A percentile compares a stretch with the other conserved stretches of the same genome.
Evolutionary conservation across 2,113 vertebrate genomes (phyloP).

Genomic region (Butorides virescens): DNA sequence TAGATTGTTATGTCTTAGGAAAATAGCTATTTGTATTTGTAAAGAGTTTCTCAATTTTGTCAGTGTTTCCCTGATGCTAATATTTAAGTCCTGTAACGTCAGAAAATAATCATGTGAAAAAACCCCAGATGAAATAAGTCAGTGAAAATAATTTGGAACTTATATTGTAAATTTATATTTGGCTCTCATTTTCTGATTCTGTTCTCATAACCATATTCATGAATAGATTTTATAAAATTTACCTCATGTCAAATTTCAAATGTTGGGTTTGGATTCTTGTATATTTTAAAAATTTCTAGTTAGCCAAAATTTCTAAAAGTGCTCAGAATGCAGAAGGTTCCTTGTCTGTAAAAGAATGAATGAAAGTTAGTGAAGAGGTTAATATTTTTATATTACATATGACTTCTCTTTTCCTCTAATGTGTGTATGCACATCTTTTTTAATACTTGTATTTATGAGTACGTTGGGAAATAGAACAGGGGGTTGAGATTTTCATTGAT

Average conservation of each 20-base stretch:
- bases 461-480: neutral
- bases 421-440: neutral
- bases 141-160: neutral
- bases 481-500: neutral
- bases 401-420: neutral
- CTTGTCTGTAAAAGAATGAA: neutral
- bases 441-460: neutral
- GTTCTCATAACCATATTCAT: neutral
- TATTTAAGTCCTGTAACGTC: neutral
- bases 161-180: neutral
- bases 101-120: neutral
- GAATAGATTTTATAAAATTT: neutral
- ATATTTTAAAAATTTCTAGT: neutral
- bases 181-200: neutral
- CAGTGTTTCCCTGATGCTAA: neutral
- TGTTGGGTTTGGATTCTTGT: neutral
- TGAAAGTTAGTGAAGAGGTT: neutral
- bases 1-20: neutral
- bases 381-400: neutral
- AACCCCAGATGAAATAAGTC: rapidly evolving
- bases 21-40: neutral
- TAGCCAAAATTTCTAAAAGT: neutral
- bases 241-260: neutral
- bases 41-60: neutral
- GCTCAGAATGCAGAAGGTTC: neutral